Conservation (phyloP, 2,113 vertebrate genomes). For the Charina bottae region DNA sequence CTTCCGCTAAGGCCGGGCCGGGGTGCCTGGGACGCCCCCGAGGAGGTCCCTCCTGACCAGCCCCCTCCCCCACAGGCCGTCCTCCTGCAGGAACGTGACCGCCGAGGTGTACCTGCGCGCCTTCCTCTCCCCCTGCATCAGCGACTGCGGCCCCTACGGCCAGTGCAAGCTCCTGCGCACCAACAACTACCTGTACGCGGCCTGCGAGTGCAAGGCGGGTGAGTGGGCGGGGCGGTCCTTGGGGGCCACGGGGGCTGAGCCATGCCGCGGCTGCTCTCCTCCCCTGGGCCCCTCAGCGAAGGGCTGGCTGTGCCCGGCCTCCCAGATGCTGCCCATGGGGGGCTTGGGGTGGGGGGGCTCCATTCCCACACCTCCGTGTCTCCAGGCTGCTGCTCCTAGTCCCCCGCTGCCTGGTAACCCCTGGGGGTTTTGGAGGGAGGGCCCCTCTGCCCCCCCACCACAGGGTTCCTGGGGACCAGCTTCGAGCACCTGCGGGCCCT, state of each 20-base stretch:
- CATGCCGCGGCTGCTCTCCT: not conserved
- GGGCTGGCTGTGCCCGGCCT: not conserved
- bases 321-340: not conserved
- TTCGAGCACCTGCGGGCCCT: not conserved
- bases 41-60: not conserved
- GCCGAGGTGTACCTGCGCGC: slow-evolving; percentile 91
- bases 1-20: not conserved
- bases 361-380: not conserved
- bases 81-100: slow-evolving; percentile 84
- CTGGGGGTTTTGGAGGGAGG: not conserved
- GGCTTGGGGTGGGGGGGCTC: not conserved
- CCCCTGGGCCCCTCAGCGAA: not conserved
- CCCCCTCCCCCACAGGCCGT: slow-evolving; percentile 72
- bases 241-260: too few relatives aligned
- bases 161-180: slow-evolving; percentile 98
- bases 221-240: slow-evolving; percentile 37
- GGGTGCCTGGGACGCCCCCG: not conserved
- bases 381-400: not conserved
- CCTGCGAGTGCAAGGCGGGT: slow-evolving; percentile 99
- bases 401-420: not conserved
- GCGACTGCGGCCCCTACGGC: slow-evolving; percentile 93
- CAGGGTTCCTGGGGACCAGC: not conserved
- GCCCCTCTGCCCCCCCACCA: too few relatives aligned
- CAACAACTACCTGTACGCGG: slow-evolving; percentile 96
- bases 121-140: slow-evolving; percentile 95